These are phyloP conservation scores for Drosophila kohkoa DNA, from an alignment of 1,140 invertebrate species.

Conservation along the genomic window DNA sequence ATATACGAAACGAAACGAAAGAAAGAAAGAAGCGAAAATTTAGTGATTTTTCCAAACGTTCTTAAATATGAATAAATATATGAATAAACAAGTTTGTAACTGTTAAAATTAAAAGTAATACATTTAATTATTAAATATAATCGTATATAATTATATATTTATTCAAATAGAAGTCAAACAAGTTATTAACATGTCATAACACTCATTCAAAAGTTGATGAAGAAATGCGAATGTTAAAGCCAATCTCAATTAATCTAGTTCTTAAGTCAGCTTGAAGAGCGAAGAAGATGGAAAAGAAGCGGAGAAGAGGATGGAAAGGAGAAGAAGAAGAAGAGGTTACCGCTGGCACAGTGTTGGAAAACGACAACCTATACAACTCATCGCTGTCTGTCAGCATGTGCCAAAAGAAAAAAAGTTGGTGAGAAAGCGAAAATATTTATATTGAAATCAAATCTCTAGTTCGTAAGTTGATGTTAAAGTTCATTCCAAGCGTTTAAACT, in stretches of 20 bases:
- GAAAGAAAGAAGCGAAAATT: slow-evolving; percentile 24
- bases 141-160: slow-evolving; percentile 46
- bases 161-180: slow-evolving; percentile 45
- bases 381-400: slow-evolving; percentile 60
- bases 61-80: slow-evolving; percentile 16
- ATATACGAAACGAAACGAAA: slow-evolving; percentile 5
- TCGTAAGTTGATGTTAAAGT: slow-evolving; percentile 75
- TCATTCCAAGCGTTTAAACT: slow-evolving; percentile 73
- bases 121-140: slow-evolving; percentile 30
- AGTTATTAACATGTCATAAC: slow-evolving; percentile 35
- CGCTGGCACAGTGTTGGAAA: slow-evolving; percentile 42
- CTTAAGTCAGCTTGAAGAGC: slow-evolving; percentile 40
- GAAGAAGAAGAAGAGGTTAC: slow-evolving; percentile 1
- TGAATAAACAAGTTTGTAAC: slow-evolving; percentile 62
- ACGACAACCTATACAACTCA: slow-evolving; percentile 15
- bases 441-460: slow-evolving; percentile 62
- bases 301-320: neutral
- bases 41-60: slow-evolving; percentile 68
- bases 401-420: slow-evolving; percentile 61
- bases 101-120: slow-evolving; percentile 59
- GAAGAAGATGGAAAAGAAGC: neutral
- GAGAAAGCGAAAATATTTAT: slow-evolving; percentile 46
- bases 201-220: slow-evolving; percentile 43
- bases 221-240: slow-evolving; percentile 37
- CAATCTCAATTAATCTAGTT: slow-evolving; percentile 68